phyloP scores from a whole-genome alignment of 1,140 invertebrate genomes.

The Tetramorium alpestre region DNA sequence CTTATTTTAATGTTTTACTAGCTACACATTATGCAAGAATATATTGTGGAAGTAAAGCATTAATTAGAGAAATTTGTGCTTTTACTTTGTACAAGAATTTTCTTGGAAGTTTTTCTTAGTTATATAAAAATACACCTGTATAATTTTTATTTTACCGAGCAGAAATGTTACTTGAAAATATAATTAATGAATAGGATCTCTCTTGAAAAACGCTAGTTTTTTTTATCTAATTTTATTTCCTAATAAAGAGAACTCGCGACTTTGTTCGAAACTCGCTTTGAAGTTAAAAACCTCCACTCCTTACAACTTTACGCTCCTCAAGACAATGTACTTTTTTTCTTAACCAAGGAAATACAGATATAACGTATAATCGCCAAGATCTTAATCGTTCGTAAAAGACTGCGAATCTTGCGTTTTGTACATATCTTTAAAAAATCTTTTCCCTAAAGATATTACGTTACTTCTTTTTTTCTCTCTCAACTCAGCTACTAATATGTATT shows the following conservation, averaged over 20 bases:
- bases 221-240: not conserved
- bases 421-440: not conserved
- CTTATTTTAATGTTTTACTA: not conserved
- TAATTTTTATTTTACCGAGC: not conserved
- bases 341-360: not conserved
- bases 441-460: not conserved
- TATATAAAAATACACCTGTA: not conserved
- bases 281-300: slow-evolving; percentile 1
- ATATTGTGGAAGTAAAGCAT: not conserved
- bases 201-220: not conserved
- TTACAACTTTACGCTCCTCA: slow-evolving; percentile 1
- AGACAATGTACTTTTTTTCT: not conserved
- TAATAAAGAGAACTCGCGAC: not conserved
- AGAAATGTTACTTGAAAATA: not conserved
- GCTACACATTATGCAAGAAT: not conserved
- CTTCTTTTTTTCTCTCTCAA: not conserved
- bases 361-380: not conserved
- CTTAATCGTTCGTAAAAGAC: not conserved
- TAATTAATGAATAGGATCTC: slow-evolving; percentile 1
- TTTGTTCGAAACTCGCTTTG: slow-evolving; percentile 5
- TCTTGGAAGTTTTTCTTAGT: not conserved
- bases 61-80: not conserved
- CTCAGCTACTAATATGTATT: not conserved
- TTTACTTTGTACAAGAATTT: not conserved
- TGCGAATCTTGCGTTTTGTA: not conserved